Conservation (phyloP, 1,140 invertebrate species). For the Lepidostoma basale region DNA sequence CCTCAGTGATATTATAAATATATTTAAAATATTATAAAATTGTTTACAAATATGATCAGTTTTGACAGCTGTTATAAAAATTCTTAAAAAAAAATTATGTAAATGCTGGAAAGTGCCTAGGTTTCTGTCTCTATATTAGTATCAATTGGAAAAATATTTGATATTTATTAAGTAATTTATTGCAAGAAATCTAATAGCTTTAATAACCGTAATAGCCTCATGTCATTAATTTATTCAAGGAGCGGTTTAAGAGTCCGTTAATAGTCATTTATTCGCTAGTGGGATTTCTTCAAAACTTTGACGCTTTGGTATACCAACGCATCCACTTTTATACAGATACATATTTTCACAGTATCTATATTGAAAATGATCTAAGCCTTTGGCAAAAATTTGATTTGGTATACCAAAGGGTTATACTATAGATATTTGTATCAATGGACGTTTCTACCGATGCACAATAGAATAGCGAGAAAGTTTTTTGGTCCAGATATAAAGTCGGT, state of each 20-base stretch:
- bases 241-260: conserved; percentile 52
- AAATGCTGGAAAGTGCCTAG: no score
- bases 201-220: no score
- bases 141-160: no score
- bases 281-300: conserved; percentile 35
- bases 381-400: conserved; percentile 48
- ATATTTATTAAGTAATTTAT: no score
- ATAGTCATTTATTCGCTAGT: conserved; percentile 53
- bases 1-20: no score
- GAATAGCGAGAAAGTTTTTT: conserved; percentile 47
- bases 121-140: no score
- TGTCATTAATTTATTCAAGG: no score
- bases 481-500: conserved; percentile 45
- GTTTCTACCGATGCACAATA: conserved; percentile 39
- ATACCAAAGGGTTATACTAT: neutral
- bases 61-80: no score
- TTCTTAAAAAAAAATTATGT: no score
- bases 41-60: no score
- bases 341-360: conserved; percentile 48
- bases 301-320: conserved; percentile 54
- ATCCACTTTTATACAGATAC: conserved; percentile 56
- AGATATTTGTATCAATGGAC: conserved; percentile 43
- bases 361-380: conserved; percentile 38
- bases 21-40: no score
- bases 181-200: no score